These are phyloP conservation scores for Cardiocondyla obscurior DNA, from an alignment of 1,140 invertebrate genomes.

Conservation along the genomic window DNA sequence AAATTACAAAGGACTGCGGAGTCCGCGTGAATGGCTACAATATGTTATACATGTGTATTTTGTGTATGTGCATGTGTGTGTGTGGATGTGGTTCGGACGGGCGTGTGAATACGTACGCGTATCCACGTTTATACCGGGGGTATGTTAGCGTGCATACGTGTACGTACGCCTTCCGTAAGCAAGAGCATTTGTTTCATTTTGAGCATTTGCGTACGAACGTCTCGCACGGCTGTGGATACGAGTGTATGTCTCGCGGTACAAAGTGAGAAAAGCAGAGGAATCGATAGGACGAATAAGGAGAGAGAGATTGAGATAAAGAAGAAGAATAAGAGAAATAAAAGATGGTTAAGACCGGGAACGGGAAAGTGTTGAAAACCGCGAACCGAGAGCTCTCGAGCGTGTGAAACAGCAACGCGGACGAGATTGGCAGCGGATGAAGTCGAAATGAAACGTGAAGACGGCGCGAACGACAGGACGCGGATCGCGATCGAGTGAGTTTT, in stretches of 20 bases:
- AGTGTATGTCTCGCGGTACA: constrained; percentile 15
- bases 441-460: neutral
- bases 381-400: neutral
- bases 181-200: constrained; percentile 15
- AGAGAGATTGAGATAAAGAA: constrained; percentile 42
- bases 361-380: neutral
- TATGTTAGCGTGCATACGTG: constrained; percentile 26
- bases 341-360: neutral
- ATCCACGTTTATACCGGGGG: too few species aligned
- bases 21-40: constrained; percentile 61
- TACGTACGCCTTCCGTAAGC: neutral
- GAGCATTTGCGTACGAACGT: constrained; percentile 23
- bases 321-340: neutral
- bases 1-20: constrained; percentile 63
- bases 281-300: constrained; percentile 50
- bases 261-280: constrained; percentile 52
- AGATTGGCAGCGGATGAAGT: constrained; percentile 6
- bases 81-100: neutral
- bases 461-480: neutral
- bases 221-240: constrained; percentile 32
- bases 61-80: constrained; percentile 59
- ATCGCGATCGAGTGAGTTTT: constrained; percentile 25
- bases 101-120: too few species aligned
- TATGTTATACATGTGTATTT: constrained; percentile 63
- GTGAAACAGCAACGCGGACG: neutral